These are phyloP conservation scores for Drosophila putrida DNA, from an alignment of 2,888 invertebrate species.

Conservation along the genomic window DNA sequence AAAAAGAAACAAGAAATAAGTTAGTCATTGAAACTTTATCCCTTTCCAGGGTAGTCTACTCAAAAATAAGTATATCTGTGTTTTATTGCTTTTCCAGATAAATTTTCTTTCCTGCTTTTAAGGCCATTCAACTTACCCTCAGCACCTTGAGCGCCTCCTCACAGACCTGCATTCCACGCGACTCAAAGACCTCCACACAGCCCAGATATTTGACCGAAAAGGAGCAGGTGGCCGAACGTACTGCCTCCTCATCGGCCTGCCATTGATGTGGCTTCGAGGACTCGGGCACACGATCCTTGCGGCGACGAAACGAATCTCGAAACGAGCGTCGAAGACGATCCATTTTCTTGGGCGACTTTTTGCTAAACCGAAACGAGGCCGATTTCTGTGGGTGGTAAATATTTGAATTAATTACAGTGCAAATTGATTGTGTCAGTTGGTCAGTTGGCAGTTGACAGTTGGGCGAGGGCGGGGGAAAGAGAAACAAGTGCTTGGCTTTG, in stretches of 20 bases:
- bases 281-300: constrained; percentile 95
- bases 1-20: constrained; percentile 30
- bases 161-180: constrained; percentile 99
- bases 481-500: constrained; percentile 78
- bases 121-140: constrained; percentile 89
- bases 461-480: constrained; percentile 37
- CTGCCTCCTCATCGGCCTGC: constrained; percentile 99
- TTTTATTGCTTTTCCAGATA: too few relatives aligned
- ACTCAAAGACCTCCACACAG: constrained; percentile 99
- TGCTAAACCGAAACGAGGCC: constrained; percentile 86
- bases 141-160: constrained; percentile 99
- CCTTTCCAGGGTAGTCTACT: too few relatives aligned
- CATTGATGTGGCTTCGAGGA: constrained; percentile 98
- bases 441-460: background rate
- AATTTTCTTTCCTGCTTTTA: too few relatives aligned
- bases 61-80: too few relatives aligned
- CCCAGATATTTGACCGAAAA: constrained; percentile 99
- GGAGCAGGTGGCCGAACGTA: constrained; percentile 97
- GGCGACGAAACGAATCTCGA: constrained; percentile 96
- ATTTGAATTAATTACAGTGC: background rate
- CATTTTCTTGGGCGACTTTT: constrained; percentile 92
- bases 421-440: background rate
- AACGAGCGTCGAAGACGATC: constrained; percentile 95
- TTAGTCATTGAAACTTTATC: background rate
- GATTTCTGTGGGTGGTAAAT: constrained; percentile 86